These are phyloP conservation scores for Pseudomyrmex flavicornis DNA, from an alignment of 1,140 invertebrate genomes.

Conservation along the genomic window DNA sequence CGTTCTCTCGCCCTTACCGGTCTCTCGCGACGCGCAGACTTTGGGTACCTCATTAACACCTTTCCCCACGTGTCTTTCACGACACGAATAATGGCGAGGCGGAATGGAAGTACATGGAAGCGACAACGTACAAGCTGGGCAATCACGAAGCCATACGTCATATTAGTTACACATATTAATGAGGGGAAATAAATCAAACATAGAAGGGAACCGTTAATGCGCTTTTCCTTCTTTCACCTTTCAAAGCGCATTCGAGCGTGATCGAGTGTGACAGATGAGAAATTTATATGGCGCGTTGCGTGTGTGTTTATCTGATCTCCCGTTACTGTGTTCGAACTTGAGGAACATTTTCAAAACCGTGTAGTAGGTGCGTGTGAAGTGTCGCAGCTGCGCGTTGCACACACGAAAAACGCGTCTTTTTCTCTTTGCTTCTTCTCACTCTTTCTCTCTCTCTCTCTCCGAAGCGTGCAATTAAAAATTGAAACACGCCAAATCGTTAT, in stretches of 20 bases:
- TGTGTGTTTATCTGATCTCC: slow-evolving; percentile 27
- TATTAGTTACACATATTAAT: slow-evolving; percentile 31
- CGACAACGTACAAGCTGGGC: no score
- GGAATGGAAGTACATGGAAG: not conserved
- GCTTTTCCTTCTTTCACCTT: slow-evolving; percentile 29
- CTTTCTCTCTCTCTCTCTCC: no score
- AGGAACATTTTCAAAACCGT: slow-evolving; percentile 15
- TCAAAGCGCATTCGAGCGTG: slow-evolving; percentile 25
- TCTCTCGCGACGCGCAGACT: not conserved
- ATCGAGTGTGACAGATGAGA: not conserved
- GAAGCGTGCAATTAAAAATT: slow-evolving; percentile 29
- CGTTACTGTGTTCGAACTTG: slow-evolving; percentile 4
- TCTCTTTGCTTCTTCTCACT: no score
- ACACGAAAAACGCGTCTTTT: not conserved
- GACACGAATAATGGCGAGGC: not conserved
- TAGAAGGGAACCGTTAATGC: slow-evolving; percentile 7
- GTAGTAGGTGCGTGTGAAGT: not conserved
- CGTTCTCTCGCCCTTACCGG: not conserved
- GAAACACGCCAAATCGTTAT: slow-evolving; percentile 33
- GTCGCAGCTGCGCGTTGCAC: not conserved
- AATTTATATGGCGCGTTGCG: not conserved
- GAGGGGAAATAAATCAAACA: not conserved
- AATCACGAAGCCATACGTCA: no score
- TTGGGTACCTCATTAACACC: slow-evolving; percentile 19
- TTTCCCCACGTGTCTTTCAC: not conserved